Percentiles rank a stretch among this genome's conserved stretches.
Evolutionary conservation across 2,888 invertebrate species (phyloP).

Genomic region (Rotaria sp.): DNA sequence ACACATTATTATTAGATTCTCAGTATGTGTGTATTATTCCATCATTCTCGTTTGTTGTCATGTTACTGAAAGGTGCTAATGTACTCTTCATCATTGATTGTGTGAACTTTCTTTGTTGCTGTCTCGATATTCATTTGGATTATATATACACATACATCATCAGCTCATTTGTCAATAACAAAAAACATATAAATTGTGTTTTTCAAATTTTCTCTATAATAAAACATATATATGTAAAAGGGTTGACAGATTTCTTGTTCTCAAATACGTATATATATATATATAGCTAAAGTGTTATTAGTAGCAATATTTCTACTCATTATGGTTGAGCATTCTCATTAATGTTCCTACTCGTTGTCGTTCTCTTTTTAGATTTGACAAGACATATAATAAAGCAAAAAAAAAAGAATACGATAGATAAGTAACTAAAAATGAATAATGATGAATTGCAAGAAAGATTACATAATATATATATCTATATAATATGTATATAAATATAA

Average conservation of each 20-base stretch:
- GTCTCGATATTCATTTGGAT: background rate
- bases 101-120: background rate
- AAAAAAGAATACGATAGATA: background rate
- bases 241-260: background rate
- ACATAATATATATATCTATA: background rate
- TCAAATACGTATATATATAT: background rate
- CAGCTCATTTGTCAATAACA: background rate
- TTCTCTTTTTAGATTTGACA: background rate
- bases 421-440: background rate
- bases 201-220: background rate
- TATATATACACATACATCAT: background rate
- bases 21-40: slow-evolving; percentile 16
- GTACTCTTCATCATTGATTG: background rate
- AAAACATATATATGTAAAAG: background rate
- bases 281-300: background rate
- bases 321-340: background rate
- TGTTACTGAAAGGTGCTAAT: slow-evolving; percentile 21
- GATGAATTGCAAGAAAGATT: slow-evolving; percentile 12
- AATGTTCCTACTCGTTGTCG: background rate
- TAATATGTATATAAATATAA: slow-evolving; percentile 10
- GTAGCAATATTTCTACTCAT: background rate
- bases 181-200: background rate
- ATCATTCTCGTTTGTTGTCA: background rate
- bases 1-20: slow-evolving; percentile 24
- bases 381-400: background rate